These are phyloP conservation scores for Abrostola tripartita DNA, from an alignment of 2,888 invertebrate genomes.

Conservation along the genomic window DNA sequence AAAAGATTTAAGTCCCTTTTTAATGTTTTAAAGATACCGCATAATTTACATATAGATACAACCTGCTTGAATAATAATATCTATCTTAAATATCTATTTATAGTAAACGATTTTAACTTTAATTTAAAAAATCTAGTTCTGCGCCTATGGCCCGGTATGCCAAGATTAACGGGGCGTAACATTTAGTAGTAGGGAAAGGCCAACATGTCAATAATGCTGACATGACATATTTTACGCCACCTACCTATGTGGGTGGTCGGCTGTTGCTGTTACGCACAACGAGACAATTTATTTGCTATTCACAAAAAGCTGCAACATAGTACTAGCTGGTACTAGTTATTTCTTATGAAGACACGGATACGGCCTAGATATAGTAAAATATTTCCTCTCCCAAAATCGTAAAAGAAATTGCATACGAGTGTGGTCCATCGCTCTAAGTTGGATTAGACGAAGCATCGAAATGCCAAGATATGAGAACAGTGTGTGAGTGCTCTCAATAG, in stretches of 20 bases:
- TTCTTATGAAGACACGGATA: too few species aligned
- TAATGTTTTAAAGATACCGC: too few species aligned
- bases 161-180: constrained; percentile 78
- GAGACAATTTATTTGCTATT: neutral
- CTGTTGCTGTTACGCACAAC: neutral
- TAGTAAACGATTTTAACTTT: constrained; percentile 7
- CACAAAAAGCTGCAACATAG: too few species aligned
- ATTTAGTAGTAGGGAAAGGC: constrained; percentile 75
- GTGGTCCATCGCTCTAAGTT: neutral
- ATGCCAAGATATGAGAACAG: constrained; percentile 42
- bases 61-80: too few species aligned
- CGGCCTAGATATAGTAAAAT: too few species aligned
- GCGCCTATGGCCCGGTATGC: constrained; percentile 51
- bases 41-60: too few species aligned
- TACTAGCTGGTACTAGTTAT: neutral
- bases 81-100: too few species aligned
- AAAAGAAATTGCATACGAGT: neutral
- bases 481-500: constrained; percentile 67
- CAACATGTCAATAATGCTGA: constrained; percentile 78
- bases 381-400: too few species aligned
- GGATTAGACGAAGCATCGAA: constrained; percentile 23
- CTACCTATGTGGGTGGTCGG: constrained; percentile 79
- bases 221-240: constrained; percentile 70
- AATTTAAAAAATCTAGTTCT: constrained; percentile 12
- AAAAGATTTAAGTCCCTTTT: too few species aligned